phyloP scores from a whole-genome alignment of 2,113 vertebrate species.

The Agelaius phoeniceus region DNA sequence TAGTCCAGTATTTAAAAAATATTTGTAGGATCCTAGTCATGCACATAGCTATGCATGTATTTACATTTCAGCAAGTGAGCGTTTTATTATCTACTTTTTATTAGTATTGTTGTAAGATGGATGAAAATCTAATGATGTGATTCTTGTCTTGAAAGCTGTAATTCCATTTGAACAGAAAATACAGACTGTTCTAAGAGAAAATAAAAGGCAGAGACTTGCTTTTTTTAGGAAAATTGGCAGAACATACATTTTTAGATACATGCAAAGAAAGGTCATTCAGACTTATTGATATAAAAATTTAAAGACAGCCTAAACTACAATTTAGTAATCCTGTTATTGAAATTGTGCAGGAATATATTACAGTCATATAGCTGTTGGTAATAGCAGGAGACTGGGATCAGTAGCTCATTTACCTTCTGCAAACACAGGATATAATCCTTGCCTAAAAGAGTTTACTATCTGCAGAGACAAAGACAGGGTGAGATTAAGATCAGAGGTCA shows the following conservation, averaged over 20 bases:
- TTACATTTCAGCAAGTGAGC: background rate
- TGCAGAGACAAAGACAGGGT: background rate
- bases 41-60: background rate
- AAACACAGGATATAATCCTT: slow-evolving; percentile 42
- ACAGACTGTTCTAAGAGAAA: background rate
- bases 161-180: background rate
- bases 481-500: slow-evolving; percentile 58
- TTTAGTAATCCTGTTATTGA: background rate
- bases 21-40: background rate
- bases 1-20: background rate
- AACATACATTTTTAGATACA: background rate
- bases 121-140: background rate
- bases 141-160: background rate
- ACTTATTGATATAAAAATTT: background rate
- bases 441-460: slow-evolving; percentile 20
- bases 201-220: background rate
- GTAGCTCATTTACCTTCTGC: slow-evolving; percentile 10
- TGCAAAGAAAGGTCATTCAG: background rate
- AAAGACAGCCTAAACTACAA: background rate
- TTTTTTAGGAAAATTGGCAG: background rate
- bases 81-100: background rate
- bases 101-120: background rate
- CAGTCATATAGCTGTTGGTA: background rate
- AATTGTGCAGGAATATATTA: background rate
- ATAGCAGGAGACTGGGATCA: background rate